Conservation (phyloP, 1,140 invertebrate species). For the silkworm (Bombyx mori) region ASM3026992v2 NC_085118.1:15464501-15465000, state of each 20-base stretch:
- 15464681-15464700: too few species aligned
- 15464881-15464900: conserved; percentile 22
- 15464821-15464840: conserved; percentile 57
- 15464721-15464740: too few species aligned
- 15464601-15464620: too few species aligned
- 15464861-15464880: conserved; percentile 64
- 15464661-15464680: too few species aligned
- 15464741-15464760: conserved; percentile 8
- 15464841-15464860: conserved; percentile 71
- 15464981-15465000: too few species aligned
- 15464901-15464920: conserved; percentile 14
- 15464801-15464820: conserved; percentile 67
- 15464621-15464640: too few species aligned
- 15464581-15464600: too few species aligned
- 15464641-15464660: too few species aligned
- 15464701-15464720: too few species aligned
- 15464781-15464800: conserved; percentile 60
- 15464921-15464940: conserved; percentile 6
- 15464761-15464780: conserved; percentile 36
- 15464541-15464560: too few species aligned
- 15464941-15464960: background rate
- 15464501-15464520: conserved; percentile 67
- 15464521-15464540: conserved; percentile 4
- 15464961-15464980: too few species aligned
- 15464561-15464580: too few species aligned